phyloP scores from a whole-genome alignment of 1,140 invertebrate species.

The Drepana arcuata region DNA sequence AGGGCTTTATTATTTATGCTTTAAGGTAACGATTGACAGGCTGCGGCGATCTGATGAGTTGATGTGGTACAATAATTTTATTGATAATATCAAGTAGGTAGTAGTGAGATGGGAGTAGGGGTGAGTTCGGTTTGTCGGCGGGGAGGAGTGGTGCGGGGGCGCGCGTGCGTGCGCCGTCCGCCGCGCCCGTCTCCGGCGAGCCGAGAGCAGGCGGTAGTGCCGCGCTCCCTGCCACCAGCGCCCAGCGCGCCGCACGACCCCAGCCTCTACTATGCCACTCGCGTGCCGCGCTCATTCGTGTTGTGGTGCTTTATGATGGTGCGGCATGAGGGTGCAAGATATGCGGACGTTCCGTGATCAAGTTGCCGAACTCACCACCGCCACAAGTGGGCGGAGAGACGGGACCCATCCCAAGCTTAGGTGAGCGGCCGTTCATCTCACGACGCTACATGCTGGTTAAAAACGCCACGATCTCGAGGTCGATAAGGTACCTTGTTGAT shows the following conservation, averaged over 20 bases:
- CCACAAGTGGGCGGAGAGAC: constrained; percentile 62
- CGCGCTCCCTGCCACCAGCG: constrained; percentile 31
- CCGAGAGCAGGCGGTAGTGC: constrained; percentile 52
- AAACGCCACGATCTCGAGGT: constrained; percentile 54
- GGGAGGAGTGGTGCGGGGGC: constrained; percentile 13
- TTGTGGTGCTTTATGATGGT: constrained; percentile 69
- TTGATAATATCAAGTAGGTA: constrained; percentile 66
- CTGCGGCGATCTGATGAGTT: constrained; percentile 41
- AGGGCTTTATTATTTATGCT: too few species aligned
- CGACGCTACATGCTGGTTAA: constrained; percentile 30
- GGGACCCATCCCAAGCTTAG: constrained; percentile 49
- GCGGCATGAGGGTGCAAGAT: constrained; percentile 60
- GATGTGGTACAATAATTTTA: constrained; percentile 64
- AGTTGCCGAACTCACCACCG: constrained; percentile 37
- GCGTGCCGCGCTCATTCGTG: constrained; percentile 66
- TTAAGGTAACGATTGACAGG: constrained; percentile 43
- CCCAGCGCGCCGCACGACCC: constrained; percentile 23
- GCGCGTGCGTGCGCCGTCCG: constrained; percentile 41
- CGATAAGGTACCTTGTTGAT: constrained; percentile 31
- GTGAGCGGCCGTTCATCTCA: constrained; percentile 58
- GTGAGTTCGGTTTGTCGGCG: constrained; percentile 17
- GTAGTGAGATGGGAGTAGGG: constrained; percentile 59
- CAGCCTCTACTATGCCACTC: constrained; percentile 45
- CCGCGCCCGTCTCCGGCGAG: constrained; percentile 41
- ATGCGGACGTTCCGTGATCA: constrained; percentile 66